phyloP scores from a whole-genome alignment of 1,140 invertebrate species.

The Drosophila bifasciata region DNA sequence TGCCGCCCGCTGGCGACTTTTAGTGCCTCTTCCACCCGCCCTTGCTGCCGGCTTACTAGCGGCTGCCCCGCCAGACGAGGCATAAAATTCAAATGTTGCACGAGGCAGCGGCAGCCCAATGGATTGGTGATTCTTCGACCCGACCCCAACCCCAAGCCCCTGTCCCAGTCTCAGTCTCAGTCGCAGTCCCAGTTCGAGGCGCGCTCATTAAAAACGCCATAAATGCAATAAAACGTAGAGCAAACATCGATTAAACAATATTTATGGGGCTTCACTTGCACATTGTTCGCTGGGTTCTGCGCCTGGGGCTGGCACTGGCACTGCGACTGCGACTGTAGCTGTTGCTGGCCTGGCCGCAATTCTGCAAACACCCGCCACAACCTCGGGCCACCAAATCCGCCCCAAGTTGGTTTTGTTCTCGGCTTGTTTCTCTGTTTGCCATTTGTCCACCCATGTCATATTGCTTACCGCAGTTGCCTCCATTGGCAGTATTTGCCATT shows the following conservation, averaged over 20 bases:
- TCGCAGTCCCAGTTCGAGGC: constrained; percentile 41
- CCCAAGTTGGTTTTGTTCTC: constrained; percentile 31
- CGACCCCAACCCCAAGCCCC: background rate
- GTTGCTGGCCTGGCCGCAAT: constrained; percentile 53
- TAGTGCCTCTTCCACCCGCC: constrained; percentile 14
- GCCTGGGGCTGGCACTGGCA: constrained; percentile 25
- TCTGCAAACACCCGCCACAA: constrained; percentile 31
- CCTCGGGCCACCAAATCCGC: constrained; percentile 25
- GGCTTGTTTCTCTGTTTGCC: constrained; percentile 19
- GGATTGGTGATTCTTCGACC: background rate
- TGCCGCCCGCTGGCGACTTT: constrained; percentile 14
- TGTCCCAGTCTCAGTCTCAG: too few species aligned
- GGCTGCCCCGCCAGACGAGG: constrained; percentile 45
- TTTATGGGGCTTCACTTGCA: constrained; percentile 84
- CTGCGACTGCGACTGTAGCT: constrained; percentile 2
- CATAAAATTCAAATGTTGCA: constrained; percentile 84
- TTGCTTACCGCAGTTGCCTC: constrained; percentile 16
- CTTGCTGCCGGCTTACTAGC: constrained; percentile 53
- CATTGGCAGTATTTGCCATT: background rate
- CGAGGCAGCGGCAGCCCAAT: constrained; percentile 15
- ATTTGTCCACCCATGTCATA: constrained; percentile 17
- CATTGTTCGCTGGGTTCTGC: constrained; percentile 77
- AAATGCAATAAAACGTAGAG: constrained; percentile 84
- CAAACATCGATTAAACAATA: constrained; percentile 84
- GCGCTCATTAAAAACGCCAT: constrained; percentile 84